Evolutionary conservation across 1,140 invertebrate genomes (phyloP).

Genomic region (Drosophila nigrodunni): DNA sequence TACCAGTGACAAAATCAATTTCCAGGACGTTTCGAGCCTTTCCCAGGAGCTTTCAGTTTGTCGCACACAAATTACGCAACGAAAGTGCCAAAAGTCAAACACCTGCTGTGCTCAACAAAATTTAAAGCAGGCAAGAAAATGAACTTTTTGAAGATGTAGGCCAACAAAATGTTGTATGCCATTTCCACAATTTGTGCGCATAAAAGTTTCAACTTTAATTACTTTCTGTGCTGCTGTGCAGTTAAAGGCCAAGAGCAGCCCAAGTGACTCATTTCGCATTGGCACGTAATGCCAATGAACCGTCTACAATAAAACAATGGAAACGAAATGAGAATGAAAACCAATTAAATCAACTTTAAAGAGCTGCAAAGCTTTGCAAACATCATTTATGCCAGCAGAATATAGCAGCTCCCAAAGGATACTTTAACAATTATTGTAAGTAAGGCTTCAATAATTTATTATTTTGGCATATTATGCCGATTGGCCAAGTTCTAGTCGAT

Average conservation of each 20-base stretch:
- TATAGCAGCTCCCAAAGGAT: slow-evolving; percentile 13
- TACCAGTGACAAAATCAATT: slow-evolving; percentile 48
- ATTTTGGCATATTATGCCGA: slow-evolving; percentile 52
- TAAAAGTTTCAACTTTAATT: slow-evolving; percentile 68
- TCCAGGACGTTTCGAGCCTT: slow-evolving; percentile 18
- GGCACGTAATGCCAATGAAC: slow-evolving; percentile 49
- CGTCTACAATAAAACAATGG: slow-evolving; percentile 20
- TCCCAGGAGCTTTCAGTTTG: slow-evolving; percentile 35
- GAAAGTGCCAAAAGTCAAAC: slow-evolving; percentile 40
- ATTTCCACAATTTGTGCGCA: neutral
- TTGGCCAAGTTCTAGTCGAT: slow-evolving; percentile 15
- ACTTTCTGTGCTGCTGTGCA: slow-evolving; percentile 47
- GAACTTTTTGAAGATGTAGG: slow-evolving; percentile 11
- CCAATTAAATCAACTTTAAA: slow-evolving; percentile 47
- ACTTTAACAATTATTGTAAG: slow-evolving; percentile 65
- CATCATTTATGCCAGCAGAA: neutral
- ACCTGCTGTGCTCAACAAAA: slow-evolving; percentile 31
- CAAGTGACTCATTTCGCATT: slow-evolving; percentile 35
- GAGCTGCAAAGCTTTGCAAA: slow-evolving; percentile 38
- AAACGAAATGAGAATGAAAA: slow-evolving; percentile 34
- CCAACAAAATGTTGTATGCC: neutral
- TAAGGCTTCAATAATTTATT: slow-evolving; percentile 71
- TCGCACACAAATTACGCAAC: slow-evolving; percentile 52
- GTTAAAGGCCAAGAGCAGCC: slow-evolving; percentile 15
- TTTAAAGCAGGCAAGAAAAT: slow-evolving; percentile 23